Base-by-base conservation (phyloP, 2,888 invertebrate genomes). In the Gerris lacustris region DNA sequence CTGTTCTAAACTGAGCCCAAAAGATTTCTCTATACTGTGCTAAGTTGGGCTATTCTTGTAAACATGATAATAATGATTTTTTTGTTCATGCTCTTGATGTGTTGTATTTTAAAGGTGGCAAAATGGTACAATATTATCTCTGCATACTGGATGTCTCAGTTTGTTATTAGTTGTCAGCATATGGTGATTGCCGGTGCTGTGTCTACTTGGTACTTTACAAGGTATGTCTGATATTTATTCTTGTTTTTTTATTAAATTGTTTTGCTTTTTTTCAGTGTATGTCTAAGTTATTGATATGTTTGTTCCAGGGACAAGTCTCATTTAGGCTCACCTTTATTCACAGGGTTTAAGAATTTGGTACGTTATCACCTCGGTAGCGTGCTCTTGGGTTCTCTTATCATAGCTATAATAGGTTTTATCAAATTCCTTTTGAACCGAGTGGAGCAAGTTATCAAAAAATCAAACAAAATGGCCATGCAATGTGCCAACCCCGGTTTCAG, bases 281-380 rank as follows among this genome's bases (percentile, higher is more conserved):
- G 86, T 90, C 87, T 77, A 88, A 89, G 71, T 86, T 88, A 82
- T 86, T 88, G 75, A 86, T 87, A 86, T 79, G 79, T 79, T 71
- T 73, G 71, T 78, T 77, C 68, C 74, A 84, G 84, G 76, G 81
- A 84, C 73, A 85, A 85, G 76, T 77, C 77, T 5, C 76, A 78
- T 17, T 70, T 85, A 63, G 77, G 79, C 11, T 79, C 77, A 63
- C 85, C 86, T 5, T 82, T 85, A 63, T 71, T 78, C 5, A 79
- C 77, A 44, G 84, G 85, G 72, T 79, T 82, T 45, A 77, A 79
- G 18, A 84, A 84, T 74, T 78, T 87, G 67, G 75, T 84, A 5
- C 79, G 86, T 55, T 91, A 87, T 79, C 91, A 92, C 80, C 79
- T 91, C 73, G 92, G 92, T 15, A 88, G 91, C 0, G 83, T 91